These are phyloP conservation scores for Hypotaenidia philippensis DNA, from an alignment of 2,797 vertebrate genomes.

Conservation along the genomic window DNA sequence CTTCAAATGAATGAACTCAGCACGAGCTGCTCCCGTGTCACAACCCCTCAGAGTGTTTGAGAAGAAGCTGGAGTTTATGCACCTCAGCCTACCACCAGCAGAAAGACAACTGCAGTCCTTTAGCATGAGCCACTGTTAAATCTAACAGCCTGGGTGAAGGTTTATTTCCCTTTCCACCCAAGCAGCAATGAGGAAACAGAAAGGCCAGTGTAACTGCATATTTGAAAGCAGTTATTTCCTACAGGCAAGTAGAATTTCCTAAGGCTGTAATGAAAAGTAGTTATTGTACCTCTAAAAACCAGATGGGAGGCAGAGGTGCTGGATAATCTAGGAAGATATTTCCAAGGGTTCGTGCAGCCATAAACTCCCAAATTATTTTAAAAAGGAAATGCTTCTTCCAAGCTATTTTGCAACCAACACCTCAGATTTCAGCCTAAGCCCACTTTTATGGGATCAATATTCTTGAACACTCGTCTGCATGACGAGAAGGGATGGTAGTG, in stretches of 20 bases:
- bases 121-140: neutral
- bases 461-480: neutral
- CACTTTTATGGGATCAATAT: neutral
- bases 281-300: neutral
- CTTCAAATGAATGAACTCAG: rapidly evolving
- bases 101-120: neutral
- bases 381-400: neutral
- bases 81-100: rapidly evolving
- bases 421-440: neutral
- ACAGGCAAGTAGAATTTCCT: neutral
- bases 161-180: neutral
- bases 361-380: neutral
- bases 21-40: neutral
- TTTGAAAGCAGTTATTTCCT: neutral
- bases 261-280: neutral
- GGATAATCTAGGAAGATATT: neutral
- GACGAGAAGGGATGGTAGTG: neutral
- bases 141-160: neutral
- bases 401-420: neutral
- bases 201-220: neutral
- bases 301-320: neutral
- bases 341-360: neutral
- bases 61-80: neutral
- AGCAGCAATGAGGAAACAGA: neutral
- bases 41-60: neutral